Base-by-base conservation (phyloP, 2,113 vertebrate species). In the Protobothrops mucrosquamatus region DNA sequence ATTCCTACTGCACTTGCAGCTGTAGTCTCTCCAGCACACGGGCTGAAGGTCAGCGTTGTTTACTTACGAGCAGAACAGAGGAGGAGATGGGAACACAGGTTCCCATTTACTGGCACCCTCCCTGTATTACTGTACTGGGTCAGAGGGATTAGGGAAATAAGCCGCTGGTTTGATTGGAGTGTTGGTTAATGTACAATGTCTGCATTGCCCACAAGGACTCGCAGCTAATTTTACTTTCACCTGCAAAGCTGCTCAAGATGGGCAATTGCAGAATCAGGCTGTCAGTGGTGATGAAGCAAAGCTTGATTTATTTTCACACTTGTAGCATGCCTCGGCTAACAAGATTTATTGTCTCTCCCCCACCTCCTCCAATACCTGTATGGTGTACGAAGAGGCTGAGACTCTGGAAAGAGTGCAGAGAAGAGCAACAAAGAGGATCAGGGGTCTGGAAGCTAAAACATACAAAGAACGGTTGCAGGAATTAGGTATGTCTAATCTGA, bases 71-170 rank as follows among this genome's bases (percentile, higher is more conserved):
- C 39, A 81, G 89, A 64, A 6, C n/a, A 0, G 18, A 64, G 89
- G 95, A 93, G 15, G 81, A 85, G 46, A 81, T 8, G 0, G 0
- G 24, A 46, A 69, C 0, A 1, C 9, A n/a, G 0, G 0, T 0
- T 0, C 24, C 39, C 61, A 89, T 89, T 92, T 74, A 92, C 48
- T 61, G 54, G 86, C 91, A 88, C 29, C 59, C 24, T 69, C 3
- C 48, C 85, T 29, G 91, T 18, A 56, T 92, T 87, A 61, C 55
- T 87, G 92, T 81, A 92, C 92, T 89, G 61, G 92, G 92, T 81
- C 61, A 92, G 87, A 89, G 64, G 87, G 87, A 92, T 89, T 89
- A 57, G 61, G 87, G 34, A 81, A 74, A 89, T 88, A 54, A 91
- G 52, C 91, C 54, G 1, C 0, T 15, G 54, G 51, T 92, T 92